phyloP scores from a whole-genome alignment of 2,888 invertebrate genomes.

The Acanthopleura granulata region DNA sequence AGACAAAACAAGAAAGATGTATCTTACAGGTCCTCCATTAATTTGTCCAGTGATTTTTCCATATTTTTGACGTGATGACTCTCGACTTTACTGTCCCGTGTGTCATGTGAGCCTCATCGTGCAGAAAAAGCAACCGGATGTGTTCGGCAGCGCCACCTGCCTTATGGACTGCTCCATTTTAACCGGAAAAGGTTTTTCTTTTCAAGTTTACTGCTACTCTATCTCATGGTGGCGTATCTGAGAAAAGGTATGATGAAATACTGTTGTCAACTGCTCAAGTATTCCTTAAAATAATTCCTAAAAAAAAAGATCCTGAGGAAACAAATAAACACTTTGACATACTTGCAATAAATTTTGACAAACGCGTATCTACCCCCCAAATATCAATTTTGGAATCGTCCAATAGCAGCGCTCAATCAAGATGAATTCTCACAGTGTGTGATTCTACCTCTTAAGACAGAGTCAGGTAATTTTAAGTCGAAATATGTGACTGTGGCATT shows the following conservation, averaged over 20 bases:
- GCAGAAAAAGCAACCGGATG: slow-evolving; percentile 7
- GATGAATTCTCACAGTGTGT: too few relatives aligned
- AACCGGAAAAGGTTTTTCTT: not conserved
- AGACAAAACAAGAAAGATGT: not conserved
- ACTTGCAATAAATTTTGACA: too few relatives aligned
- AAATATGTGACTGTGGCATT: too few relatives aligned
- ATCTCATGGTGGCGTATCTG: too few relatives aligned
- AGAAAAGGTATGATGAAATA: too few relatives aligned
- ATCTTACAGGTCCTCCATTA: slow-evolving; percentile 49
- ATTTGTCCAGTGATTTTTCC: slow-evolving; percentile 52
- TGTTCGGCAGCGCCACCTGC: not conserved
- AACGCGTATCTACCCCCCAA: too few relatives aligned
- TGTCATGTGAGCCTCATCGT: not conserved
- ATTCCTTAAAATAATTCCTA: not conserved
- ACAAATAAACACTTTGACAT: too few relatives aligned
- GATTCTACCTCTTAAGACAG: too few relatives aligned
- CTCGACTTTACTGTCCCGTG: not conserved
- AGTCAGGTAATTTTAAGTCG: too few relatives aligned
- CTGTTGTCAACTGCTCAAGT: not conserved
- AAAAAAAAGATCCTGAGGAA: too few relatives aligned
- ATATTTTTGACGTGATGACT: slow-evolving; percentile 34
- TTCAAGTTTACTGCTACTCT: not conserved
- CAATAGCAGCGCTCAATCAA: too few relatives aligned
- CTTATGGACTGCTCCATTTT: not conserved
- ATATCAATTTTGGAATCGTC: too few relatives aligned